Evolutionary conservation across 1,140 invertebrate genomes (phyloP).

Genomic region (Meloidogyne chitwoodi): DNA sequence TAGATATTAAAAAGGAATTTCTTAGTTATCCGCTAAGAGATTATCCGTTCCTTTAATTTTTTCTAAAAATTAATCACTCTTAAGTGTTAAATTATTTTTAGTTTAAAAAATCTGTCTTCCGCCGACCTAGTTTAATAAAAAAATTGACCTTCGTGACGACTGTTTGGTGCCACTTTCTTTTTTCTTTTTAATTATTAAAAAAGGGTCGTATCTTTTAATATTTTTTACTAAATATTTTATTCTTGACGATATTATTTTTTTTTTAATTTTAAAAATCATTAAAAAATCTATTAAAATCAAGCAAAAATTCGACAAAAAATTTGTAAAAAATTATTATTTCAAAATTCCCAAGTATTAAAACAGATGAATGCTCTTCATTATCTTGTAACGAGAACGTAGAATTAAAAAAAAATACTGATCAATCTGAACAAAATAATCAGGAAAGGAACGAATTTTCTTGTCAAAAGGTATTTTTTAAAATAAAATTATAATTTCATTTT

Average conservation of each 20-base stretch:
- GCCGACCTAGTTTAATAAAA: neutral
- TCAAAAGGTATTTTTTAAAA: neutral
- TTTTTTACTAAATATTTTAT: too few relatives aligned
- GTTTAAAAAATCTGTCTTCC: neutral
- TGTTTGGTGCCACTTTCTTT: neutral
- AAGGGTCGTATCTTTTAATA: neutral
- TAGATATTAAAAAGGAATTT: neutral
- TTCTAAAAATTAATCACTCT: neutral
- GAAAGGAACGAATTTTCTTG: neutral
- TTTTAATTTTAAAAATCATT: too few relatives aligned
- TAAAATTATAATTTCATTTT: neutral
- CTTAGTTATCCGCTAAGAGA: neutral
- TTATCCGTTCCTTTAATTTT: neutral
- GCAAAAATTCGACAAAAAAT: too few relatives aligned
- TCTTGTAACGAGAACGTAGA: neutral
- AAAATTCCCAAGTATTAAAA: neutral
- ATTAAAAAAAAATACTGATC: neutral
- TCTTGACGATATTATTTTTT: too few relatives aligned
- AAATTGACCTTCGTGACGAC: neutral
- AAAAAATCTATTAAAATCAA: too few relatives aligned
- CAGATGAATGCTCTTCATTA: neutral
- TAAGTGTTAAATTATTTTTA: neutral
- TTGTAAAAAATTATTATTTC: too few relatives aligned
- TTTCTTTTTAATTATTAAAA: neutral
- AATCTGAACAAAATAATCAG: neutral